phyloP scores from a whole-genome alignment of 2,888 invertebrate species.

The Cerastoderma edule region DNA sequence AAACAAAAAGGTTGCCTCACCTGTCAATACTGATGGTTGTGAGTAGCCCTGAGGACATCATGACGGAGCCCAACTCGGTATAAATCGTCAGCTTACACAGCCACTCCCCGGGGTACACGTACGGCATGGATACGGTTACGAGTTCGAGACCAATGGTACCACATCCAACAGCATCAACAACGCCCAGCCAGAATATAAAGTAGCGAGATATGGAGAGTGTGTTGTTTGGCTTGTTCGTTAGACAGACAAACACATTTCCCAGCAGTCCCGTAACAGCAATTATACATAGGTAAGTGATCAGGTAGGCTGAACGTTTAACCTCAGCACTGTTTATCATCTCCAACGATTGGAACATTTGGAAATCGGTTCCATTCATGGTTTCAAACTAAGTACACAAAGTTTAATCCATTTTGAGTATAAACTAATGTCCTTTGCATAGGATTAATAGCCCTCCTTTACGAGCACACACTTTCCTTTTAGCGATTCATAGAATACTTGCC shows the following conservation, averaged over 20 bases:
- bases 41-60: conserved; percentile 34
- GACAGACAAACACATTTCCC: conserved; percentile 40
- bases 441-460: too few species aligned
- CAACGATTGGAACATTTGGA: too few species aligned
- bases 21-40: conserved; percentile 46
- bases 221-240: conserved; percentile 18
- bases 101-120: conserved; percentile 29
- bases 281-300: conserved; percentile 31
- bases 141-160: conserved; percentile 39
- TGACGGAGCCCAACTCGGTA: conserved; percentile 36
- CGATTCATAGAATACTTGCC: too few species aligned
- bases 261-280: conserved; percentile 39
- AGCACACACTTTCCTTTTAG: too few species aligned
- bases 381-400: too few species aligned
- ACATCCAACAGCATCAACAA: conserved; percentile 44
- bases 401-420: too few species aligned
- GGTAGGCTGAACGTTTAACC: conserved; percentile 24
- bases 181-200: conserved; percentile 42
- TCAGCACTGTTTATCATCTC: too few species aligned
- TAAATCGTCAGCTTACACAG: conserved; percentile 50
- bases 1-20: too few species aligned
- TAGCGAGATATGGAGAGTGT: conserved; percentile 32
- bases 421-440: too few species aligned
- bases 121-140: conserved; percentile 38
- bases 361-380: too few species aligned